These are phyloP conservation scores for Salvelinus fontinalis DNA, from an alignment of 2,113 vertebrate species.

Conservation along the genomic window DNA sequence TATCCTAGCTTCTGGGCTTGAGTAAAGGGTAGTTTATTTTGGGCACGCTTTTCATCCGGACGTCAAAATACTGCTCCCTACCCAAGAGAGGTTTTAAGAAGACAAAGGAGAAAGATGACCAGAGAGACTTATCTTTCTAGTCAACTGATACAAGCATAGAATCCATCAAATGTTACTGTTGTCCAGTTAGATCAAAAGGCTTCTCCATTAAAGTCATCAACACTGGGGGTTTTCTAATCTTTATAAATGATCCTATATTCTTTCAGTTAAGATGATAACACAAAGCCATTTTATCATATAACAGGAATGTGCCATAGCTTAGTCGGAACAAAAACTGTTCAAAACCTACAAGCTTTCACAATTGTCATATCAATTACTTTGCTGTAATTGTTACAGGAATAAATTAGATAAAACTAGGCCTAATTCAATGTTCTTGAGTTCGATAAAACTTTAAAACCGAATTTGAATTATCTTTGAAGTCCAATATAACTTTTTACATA, in stretches of 20 bases:
- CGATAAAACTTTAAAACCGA: constrained; percentile 63
- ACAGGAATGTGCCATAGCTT: not conserved
- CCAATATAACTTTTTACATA: constrained; percentile 43
- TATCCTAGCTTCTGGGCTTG: no score
- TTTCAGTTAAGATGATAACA: not conserved
- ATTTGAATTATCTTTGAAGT: constrained; percentile 68
- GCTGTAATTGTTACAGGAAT: constrained; percentile 57
- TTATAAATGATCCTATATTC: not conserved
- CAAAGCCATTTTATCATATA: not conserved
- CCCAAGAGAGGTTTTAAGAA: not conserved
- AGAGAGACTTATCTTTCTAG: not conserved
- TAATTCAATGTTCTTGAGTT: constrained; percentile 61
- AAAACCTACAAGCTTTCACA: constrained; percentile 54
- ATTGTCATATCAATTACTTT: constrained; percentile 58
- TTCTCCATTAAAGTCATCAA: not conserved
- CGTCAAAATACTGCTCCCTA: no score
- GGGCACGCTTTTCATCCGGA: no score
- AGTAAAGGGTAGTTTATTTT: no score
- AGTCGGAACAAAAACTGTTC: constrained; percentile 56
- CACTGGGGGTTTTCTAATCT: not conserved
- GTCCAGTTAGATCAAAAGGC: not conserved
- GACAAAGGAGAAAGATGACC: not conserved
- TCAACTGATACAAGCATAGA: not conserved
- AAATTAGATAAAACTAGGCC: constrained; percentile 40
- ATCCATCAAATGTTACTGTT: not conserved